Evolutionary conservation across 2,797 vertebrate genomes (phyloP), one percentile per base, ranked within the genome.

Genomic region (Chromis chromis): DNA sequence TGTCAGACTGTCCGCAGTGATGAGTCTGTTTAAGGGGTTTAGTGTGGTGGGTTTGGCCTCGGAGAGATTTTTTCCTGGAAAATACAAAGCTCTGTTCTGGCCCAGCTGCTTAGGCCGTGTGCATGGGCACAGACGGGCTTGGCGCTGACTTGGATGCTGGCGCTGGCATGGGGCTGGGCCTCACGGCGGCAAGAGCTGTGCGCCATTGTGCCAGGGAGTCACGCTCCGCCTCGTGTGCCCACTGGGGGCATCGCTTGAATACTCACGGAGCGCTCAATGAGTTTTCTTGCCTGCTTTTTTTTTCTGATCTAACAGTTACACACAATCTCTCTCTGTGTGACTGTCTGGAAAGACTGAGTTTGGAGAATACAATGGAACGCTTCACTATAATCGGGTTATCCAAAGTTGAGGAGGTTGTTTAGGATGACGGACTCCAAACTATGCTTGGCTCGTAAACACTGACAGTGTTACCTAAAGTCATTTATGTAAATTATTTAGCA

Each of bases 21-120:
- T 89, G 88, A 91, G 86, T 90, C 88, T 88, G 88, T 91, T 90
- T 84, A 81, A 90, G 82, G 80, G 90, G 79, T 89, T 92, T 90
- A 89, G 90, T 74, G 83, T 82, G 65, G 65, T 74, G 81, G 74
- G 60, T 70, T 88, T 88, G 87, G 88, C 83, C 64, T 78, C 9
- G 0, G 54, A 78, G 76, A 66, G 78, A 52, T 84, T 81, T 86
- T 82, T 83, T 82, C 84, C 82, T 76, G 77, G 80, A 88, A 88
- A 87, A 86, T 68, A 86, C 86, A 86, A 90, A 86, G 88, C 83
- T 69, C 67, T 28, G 71, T 76, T 84, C 88, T 84, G 86, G 87
- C 83, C 80, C 80, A 76, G 84, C 68, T 74, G 85, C 76, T 66
- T 12, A 16, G 67, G 56, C 85, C 56, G 82, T 63, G 77, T 78